phyloP scores from a whole-genome alignment of 2,888 invertebrate species.

The Deroplatys truncata region DNA sequence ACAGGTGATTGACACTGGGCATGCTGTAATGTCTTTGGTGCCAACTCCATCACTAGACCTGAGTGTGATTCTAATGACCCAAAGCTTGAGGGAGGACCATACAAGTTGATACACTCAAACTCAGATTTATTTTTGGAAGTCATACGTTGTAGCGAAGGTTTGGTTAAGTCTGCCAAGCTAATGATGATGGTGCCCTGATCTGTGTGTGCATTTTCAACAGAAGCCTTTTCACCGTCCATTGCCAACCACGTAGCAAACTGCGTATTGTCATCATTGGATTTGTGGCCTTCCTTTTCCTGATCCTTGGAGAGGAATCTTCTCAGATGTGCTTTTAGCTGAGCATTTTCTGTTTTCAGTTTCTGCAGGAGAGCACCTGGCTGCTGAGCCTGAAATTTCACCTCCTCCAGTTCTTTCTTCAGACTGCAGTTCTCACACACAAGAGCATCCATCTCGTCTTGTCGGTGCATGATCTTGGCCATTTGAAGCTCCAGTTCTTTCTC shows the following conservation, averaged over 20 bases:
- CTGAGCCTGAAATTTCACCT: background rate
- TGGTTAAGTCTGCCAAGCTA: background rate
- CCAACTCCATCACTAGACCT: background rate
- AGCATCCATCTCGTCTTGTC: background rate
- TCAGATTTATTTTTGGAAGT: background rate
- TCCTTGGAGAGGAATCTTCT: background rate
- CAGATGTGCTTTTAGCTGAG: background rate
- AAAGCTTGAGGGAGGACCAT: background rate
- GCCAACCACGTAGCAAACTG: background rate
- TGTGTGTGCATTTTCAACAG: background rate
- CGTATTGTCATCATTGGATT: background rate
- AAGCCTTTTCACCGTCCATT: background rate
- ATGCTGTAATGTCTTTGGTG: too few relatives aligned
- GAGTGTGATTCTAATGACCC: background rate
- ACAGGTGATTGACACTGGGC: too few relatives aligned
- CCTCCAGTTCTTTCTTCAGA: conserved; percentile 17
- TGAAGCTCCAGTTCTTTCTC: background rate
- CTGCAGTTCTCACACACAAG: background rate
- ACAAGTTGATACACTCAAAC: background rate
- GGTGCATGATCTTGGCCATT: background rate
- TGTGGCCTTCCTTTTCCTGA: background rate
- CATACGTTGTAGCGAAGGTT: background rate
- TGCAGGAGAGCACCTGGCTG: background rate
- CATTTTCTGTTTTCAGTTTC: conserved; percentile 8
- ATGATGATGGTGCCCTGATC: background rate